Evolutionary conservation across 1,140 invertebrate genomes (phyloP), one percentile per base, ranked within the genome.

Genomic region (Drosophila insularis): DNA sequence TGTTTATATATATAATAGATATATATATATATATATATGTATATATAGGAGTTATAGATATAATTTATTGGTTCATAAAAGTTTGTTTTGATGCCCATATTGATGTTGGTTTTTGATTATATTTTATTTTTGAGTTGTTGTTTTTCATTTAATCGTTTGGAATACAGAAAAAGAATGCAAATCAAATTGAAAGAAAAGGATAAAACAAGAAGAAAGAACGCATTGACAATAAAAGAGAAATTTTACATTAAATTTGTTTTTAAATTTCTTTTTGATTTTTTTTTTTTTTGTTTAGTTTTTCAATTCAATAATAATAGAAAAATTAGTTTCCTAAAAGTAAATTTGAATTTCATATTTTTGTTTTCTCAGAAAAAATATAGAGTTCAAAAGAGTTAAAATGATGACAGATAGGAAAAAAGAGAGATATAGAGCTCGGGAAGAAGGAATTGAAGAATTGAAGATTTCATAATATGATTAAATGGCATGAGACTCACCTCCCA

Each of bases 401-500:
- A 80, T 79, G 37, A 68, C 53, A 64, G 71, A 64, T 56, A 46
- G 56, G 56, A 81, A 63, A 54, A 63, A 65, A 81, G 35, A 37
- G 35, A 37, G 32, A 68, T 56, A 67, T 21, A 68, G 64, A 64
- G 43, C 63, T 63, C 60, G 65, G 43, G 17, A 64, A 68, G 11
- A n/a, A 27, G 56, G 8, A n/a, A n/a, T n/a, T n/a, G n/a, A 13
- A 61, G 32, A 40, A 35, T 39, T 43, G 39, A n/a, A n/a, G 32
- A 37, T 17, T 37, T 39, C 27, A 1, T 23, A 40, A 56, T 39
- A 19, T 64, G 68, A 11, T 11, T 50, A 50, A 50, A 50, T 21
- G 43, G 43, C 4, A 50, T 23, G 59, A 14, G 8, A 94, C 95
- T 95, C 93, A 98, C 97, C 96, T 98, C 97, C 97, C 97, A 98